Conservation (phyloP, 2,113 vertebrate genomes). For the Phrynosoma blainvillii region DNA sequence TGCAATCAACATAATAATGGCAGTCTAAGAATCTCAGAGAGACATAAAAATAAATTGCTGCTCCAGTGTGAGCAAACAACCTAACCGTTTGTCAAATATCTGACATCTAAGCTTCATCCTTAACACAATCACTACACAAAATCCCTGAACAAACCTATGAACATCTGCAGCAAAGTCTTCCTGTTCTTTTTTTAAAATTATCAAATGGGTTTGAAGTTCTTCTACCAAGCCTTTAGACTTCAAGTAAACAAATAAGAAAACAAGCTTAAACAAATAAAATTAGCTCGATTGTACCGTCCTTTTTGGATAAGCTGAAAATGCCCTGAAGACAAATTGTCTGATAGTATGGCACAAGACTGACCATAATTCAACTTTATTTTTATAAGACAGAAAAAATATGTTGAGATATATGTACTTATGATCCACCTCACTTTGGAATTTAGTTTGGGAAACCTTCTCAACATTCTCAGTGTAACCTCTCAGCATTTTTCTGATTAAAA, state of each 20-base stretch:
- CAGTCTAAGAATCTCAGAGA: constrained; percentile 46
- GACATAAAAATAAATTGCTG: constrained; percentile 42
- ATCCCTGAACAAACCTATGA: constrained; percentile 51
- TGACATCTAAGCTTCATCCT: constrained; percentile 39
- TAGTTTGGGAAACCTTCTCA: constrained; percentile 31
- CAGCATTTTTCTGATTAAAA: constrained; percentile 34
- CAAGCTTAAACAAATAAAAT: constrained; percentile 37
- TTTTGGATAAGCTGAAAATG: constrained; percentile 53
- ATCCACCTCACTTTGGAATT: constrained; percentile 30
- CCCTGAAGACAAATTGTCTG: constrained; percentile 20
- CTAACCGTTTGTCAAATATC: constrained; percentile 53
- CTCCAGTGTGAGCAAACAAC: constrained; percentile 54
- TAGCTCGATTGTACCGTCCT: constrained; percentile 40
- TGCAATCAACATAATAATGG: constrained; percentile 32
- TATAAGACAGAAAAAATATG: constrained; percentile 20
- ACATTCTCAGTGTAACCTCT: not conserved
- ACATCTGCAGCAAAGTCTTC: constrained; percentile 43
- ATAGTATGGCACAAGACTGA: constrained; percentile 43
- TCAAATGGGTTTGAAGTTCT: constrained; percentile 38
- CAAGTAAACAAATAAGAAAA: constrained; percentile 36
- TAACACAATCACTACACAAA: constrained; percentile 51
- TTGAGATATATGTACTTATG: not conserved
- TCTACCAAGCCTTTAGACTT: constrained; percentile 34
- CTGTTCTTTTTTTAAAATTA: constrained; percentile 45
- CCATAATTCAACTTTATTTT: constrained; percentile 26